phyloP scores from a whole-genome alignment of 2,797 vertebrate genomes.

The Brachyalestes nurse region DNA sequence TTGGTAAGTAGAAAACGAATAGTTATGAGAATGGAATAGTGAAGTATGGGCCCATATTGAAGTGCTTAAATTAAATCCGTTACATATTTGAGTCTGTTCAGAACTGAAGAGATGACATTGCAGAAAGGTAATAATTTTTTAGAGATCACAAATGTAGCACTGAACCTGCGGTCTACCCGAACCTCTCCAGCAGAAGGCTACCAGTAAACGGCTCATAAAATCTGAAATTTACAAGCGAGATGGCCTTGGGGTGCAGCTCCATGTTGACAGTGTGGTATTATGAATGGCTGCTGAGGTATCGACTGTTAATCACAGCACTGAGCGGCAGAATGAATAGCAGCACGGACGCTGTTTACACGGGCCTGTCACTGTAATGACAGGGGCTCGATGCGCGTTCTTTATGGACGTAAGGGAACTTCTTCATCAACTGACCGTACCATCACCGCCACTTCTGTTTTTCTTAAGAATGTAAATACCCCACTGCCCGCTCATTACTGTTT shows the following conservation, averaged over 20 bases:
- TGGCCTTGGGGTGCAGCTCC: slow-evolving; percentile 53
- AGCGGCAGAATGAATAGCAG: slow-evolving; percentile 54
- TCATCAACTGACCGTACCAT: slow-evolving; percentile 9
- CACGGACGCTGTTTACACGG: slow-evolving; percentile 53
- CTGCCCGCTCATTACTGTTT: not conserved
- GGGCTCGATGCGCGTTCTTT: slow-evolving; percentile 26
- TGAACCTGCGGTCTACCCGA: slow-evolving; percentile 3
- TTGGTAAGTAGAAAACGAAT: not conserved
- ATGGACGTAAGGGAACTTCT: slow-evolving; percentile 8
- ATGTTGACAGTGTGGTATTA: slow-evolving; percentile 65
- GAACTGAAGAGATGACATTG: not conserved
- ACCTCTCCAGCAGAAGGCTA: slow-evolving; percentile 2
- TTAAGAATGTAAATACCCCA: not conserved
- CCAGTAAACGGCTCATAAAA: slow-evolving; percentile 68
- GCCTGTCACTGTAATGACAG: slow-evolving; percentile 20
- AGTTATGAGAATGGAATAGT: not conserved
- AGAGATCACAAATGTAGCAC: not conserved
- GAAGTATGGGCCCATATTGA: not conserved
- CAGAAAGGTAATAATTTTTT: not conserved
- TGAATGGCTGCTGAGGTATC: slow-evolving; percentile 60
- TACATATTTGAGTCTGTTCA: not conserved
- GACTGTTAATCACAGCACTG: slow-evolving; percentile 65
- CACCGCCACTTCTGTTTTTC: not conserved
- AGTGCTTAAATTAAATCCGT: not conserved
- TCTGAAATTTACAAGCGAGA: slow-evolving; percentile 55